Conservation (phyloP, 1,140 invertebrate genomes). For the Leptoteleia sp. region DNA sequence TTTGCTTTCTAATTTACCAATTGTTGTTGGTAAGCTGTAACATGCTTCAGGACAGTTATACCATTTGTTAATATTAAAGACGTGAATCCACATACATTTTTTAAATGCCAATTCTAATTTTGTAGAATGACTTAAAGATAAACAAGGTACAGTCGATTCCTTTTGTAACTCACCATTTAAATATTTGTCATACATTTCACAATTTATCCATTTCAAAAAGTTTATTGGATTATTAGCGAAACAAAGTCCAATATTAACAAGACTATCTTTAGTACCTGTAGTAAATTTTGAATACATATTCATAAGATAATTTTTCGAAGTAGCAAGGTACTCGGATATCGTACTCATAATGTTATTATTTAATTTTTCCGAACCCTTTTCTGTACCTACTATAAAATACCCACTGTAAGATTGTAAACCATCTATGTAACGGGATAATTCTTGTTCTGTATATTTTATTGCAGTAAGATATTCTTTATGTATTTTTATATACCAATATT, state of each 20-base stretch:
- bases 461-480: too few species aligned
- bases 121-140: neutral
- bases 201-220: conserved; percentile 17
- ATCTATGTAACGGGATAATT: too few species aligned
- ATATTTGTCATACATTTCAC: neutral
- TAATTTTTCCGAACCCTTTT: too few species aligned
- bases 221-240: conserved; percentile 10
- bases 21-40: neutral
- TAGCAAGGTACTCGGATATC: too few species aligned
- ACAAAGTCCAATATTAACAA: conserved; percentile 8
- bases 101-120: conserved; percentile 4
- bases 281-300: too few species aligned
- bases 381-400: too few species aligned
- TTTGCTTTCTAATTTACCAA: neutral
- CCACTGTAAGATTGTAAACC: too few species aligned
- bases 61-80: conserved; percentile 1
- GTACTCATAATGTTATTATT: too few species aligned
- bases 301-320: too few species aligned
- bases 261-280: neutral
- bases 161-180: neutral
- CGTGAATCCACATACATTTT: conserved; percentile 20
- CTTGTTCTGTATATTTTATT: too few species aligned
- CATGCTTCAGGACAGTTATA: conserved; percentile 34
- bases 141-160: neutral
- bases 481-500: too few species aligned